A percentile compares a stretch with the other conserved stretches of the same genome.
Conservation (phyloP, 2,888 invertebrate genomes). For the Miltochrista miniata region DNA sequence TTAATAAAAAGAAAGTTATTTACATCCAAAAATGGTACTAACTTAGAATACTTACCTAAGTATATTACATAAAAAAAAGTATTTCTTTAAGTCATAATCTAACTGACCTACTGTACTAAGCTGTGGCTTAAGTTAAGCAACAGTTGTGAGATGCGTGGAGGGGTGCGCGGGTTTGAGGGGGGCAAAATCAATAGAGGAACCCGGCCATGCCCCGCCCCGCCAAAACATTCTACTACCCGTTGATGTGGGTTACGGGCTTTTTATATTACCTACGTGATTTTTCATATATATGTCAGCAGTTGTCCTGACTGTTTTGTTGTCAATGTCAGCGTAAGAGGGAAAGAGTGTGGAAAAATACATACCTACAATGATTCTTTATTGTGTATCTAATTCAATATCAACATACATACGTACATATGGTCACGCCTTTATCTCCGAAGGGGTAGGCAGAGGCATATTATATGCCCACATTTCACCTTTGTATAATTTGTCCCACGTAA, state of each 20-base stretch:
- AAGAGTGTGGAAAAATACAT: background rate
- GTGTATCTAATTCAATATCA: too few relatives aligned
- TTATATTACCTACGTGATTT: conserved; percentile 47
- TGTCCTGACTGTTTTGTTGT: conserved; percentile 2
- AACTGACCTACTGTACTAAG: conserved; percentile 37
- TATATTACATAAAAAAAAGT: background rate
- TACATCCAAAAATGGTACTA: too few relatives aligned
- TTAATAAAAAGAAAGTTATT: too few relatives aligned
- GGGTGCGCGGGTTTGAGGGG: conserved; percentile 52
- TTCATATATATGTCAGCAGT: conserved; percentile 19
- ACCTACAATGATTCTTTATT: too few relatives aligned
- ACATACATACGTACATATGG: too few relatives aligned
- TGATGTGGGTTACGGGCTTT: conserved; percentile 63
- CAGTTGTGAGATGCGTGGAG: conserved; percentile 76
- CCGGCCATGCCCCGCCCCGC: conserved; percentile 57
- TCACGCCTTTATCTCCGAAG: too few relatives aligned
- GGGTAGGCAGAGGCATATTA: too few relatives aligned
- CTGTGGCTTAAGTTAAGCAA: conserved; percentile 65
- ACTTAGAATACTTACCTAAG: too few relatives aligned
- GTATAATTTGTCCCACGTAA: too few relatives aligned
- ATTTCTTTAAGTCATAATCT: conserved; percentile 6
- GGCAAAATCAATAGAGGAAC: conserved; percentile 74
- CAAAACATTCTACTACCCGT: conserved; percentile 49
- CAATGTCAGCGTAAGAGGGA: conserved; percentile 4
- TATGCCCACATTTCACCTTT: too few relatives aligned